Evolutionary conservation across 2,113 vertebrate genomes (phyloP).

Genomic region (Rhagologus leucostigma): DNA sequence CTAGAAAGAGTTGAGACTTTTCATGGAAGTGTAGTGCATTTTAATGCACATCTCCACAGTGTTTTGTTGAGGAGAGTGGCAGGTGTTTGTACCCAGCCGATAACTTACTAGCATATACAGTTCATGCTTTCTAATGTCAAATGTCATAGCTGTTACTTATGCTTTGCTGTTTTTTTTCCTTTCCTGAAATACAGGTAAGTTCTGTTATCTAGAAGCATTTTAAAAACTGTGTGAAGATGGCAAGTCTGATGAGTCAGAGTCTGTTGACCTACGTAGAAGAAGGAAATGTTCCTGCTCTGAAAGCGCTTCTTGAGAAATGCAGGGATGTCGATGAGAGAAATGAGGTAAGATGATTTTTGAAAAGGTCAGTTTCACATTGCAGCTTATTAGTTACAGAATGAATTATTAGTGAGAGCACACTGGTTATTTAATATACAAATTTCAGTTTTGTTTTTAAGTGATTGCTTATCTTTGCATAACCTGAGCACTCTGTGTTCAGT

Average conservation of each 20-base stretch:
- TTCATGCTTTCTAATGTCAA: not conserved
- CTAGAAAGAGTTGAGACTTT: not conserved
- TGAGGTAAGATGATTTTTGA: slow-evolving; percentile 77
- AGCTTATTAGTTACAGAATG: not conserved
- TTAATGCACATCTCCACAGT: not conserved
- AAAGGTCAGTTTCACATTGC: not conserved
- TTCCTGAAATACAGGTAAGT: slow-evolving; percentile 16
- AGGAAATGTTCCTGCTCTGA: slow-evolving; percentile 90
- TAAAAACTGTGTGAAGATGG: slow-evolving; percentile 79
- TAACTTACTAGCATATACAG: not conserved
- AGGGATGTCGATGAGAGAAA: slow-evolving; percentile 94
- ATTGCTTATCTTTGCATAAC: not conserved
- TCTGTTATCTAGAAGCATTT: not conserved
- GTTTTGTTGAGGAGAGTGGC: not conserved
- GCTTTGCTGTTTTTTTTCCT: not conserved
- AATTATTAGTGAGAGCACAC: not conserved
- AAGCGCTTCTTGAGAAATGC: slow-evolving; percentile 91
- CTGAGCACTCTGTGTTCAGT: not conserved
- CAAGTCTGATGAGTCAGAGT: slow-evolving; percentile 85
- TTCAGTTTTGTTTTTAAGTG: not conserved
- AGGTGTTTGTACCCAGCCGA: not conserved
- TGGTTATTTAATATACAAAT: not conserved
- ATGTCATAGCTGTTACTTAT: not conserved
- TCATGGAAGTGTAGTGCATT: not conserved
- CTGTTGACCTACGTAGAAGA: slow-evolving; percentile 92